phyloP scores from a whole-genome alignment of 2,888 invertebrate species.

The Deilephila elpenor region DNA sequence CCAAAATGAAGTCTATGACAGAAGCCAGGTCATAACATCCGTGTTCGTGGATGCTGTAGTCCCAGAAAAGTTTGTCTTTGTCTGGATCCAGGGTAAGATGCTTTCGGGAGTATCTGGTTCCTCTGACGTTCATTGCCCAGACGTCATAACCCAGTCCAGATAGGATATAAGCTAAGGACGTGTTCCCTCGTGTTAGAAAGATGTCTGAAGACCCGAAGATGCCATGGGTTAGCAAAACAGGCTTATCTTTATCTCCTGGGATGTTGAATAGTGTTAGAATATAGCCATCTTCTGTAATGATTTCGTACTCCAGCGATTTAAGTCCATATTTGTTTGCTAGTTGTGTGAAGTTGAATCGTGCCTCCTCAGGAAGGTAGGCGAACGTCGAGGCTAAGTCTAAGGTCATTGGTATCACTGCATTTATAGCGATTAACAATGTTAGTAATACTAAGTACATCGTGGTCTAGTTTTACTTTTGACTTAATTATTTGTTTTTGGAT shows the following conservation, averaged over 20 bases:
- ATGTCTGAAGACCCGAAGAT: constrained; percentile 54
- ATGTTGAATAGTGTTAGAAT: constrained; percentile 56
- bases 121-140: constrained; percentile 76
- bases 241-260: constrained; percentile 44
- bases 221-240: constrained; percentile 57
- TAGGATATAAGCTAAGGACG: constrained; percentile 56
- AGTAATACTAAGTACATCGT: neutral
- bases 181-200: constrained; percentile 54
- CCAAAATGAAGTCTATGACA: constrained; percentile 68
- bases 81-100: constrained; percentile 74
- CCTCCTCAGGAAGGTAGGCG: constrained; percentile 46
- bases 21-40: constrained; percentile 88
- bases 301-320: constrained; percentile 47
- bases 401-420: constrained; percentile 5
- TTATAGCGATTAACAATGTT: neutral
- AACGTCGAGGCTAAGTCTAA: constrained; percentile 20
- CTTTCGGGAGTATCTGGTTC: constrained; percentile 83
- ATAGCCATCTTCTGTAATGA: constrained; percentile 56
- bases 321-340: constrained; percentile 55
- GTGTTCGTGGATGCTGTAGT: constrained; percentile 87
- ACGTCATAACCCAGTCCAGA: constrained; percentile 80
- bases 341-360: constrained; percentile 48
- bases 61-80: constrained; percentile 71
- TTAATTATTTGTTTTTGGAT: neutral
- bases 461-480: neutral